These are phyloP conservation scores for Haemorhous mexicanus DNA, from an alignment of 2,113 vertebrate genomes.

Conservation along the genomic window DNA sequence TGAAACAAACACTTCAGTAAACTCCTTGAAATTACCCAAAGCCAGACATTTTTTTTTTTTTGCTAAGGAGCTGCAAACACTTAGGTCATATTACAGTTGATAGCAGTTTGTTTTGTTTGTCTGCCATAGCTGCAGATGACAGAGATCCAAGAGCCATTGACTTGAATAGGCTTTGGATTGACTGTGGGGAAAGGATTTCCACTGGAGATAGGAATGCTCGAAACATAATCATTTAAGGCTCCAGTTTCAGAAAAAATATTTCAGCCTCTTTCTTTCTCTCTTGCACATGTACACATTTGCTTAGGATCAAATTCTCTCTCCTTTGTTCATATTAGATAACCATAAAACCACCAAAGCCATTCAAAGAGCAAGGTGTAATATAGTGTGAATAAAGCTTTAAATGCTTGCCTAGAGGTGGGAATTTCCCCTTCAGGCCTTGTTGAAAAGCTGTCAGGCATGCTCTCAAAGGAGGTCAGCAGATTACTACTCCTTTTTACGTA, in stretches of 20 bases:
- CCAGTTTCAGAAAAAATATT: conserved; percentile 7
- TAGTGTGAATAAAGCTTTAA: not conserved
- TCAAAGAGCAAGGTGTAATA: not conserved
- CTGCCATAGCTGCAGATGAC: conserved; percentile 23
- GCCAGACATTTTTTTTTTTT: not conserved
- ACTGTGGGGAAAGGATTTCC: conserved; percentile 44
- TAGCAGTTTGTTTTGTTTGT: conserved; percentile 51
- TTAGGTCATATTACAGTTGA: conserved; percentile 51
- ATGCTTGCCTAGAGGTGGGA: not conserved
- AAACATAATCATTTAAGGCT: not conserved
- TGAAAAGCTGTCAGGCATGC: conserved; percentile 14
- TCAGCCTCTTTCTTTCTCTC: not conserved
- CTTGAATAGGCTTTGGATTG: conserved; percentile 7
- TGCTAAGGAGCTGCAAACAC: not conserved
- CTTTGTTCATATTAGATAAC: not conserved
- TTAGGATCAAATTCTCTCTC: conserved; percentile 8
- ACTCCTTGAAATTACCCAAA: conserved; percentile 33
- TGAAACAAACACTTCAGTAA: conserved; percentile 47
- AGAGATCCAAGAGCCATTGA: conserved; percentile 29
- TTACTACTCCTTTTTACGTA: not conserved
- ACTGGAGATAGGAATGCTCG: conserved; percentile 7
- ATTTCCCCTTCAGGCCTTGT: not conserved
- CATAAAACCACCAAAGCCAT: not conserved
- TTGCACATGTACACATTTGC: not conserved
- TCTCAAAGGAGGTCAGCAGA: not conserved